Evolutionary conservation across 37 sponge, comb jelly and placozoan genomes (phyloP).

Genomic region (Cliona cf. orientalis): DNA sequence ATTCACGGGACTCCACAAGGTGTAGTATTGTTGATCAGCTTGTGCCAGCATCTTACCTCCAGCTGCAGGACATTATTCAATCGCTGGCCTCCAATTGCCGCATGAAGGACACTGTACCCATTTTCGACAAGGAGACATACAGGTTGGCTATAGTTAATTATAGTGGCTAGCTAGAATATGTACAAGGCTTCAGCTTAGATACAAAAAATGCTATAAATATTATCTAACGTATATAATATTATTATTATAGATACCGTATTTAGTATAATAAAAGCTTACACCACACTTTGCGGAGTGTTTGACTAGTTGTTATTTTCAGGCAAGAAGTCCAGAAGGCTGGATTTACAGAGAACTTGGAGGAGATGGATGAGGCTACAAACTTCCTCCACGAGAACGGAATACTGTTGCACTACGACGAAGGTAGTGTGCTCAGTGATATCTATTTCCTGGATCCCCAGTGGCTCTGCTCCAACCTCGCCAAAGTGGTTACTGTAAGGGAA

Average conservation of each 20-base stretch:
- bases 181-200: too few species aligned
- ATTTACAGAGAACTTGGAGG: background rate
- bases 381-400: slow-evolving; percentile 90
- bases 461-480: slow-evolving; percentile 74
- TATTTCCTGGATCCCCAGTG: slow-evolving; percentile 91
- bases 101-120: slow-evolving; percentile 40
- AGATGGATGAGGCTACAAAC: slow-evolving; percentile 70
- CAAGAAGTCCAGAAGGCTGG: background rate
- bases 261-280: too few species aligned
- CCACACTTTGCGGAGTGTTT: too few species aligned
- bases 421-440: slow-evolving; percentile 46
- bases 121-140: slow-evolving; percentile 52
- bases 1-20: too few species aligned
- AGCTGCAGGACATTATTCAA: slow-evolving; percentile 63
- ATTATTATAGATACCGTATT: too few species aligned
- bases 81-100: slow-evolving; percentile 33
- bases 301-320: too few species aligned
- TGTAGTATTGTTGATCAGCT: slow-evolving; percentile 64
- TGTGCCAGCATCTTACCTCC: slow-evolving; percentile 76
- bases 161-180: too few species aligned
- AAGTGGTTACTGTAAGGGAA: slow-evolving; percentile 58
- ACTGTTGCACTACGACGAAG: slow-evolving; percentile 75
- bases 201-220: too few species aligned
- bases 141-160: slow-evolving; percentile 26
- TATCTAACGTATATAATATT: too few species aligned